Conservation (phyloP, 2,888 invertebrate genomes). For the Hirtodrosophila duncani region DNA sequence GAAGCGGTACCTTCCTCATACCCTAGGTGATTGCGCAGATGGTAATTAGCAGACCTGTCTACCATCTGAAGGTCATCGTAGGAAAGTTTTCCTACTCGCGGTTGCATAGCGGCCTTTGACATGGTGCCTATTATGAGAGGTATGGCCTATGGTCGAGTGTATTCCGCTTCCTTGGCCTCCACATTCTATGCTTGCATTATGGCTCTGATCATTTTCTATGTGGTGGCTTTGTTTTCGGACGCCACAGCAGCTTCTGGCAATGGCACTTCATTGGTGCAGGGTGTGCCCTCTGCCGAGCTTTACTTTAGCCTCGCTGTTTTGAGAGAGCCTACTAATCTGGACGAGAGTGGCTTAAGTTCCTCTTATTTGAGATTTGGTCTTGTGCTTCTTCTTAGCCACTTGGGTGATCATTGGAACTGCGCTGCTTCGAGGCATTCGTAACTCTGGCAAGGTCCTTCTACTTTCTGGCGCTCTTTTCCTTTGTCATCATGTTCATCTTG, state of each 20-base stretch:
- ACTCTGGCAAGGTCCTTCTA: conserved; percentile 84
- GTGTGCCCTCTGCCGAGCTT: conserved; percentile 76
- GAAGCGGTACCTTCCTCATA: conserved; percentile 84
- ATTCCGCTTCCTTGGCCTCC: conserved; percentile 81
- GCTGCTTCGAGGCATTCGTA: conserved; percentile 80
- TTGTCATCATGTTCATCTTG: conserved; percentile 81
- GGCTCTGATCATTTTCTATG: conserved; percentile 83
- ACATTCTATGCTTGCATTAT: conserved; percentile 84
- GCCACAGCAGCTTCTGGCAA: conserved; percentile 56
- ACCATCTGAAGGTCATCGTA: conserved; percentile 85
- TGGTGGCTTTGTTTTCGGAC: conserved; percentile 81
- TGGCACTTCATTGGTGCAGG: conserved; percentile 30
- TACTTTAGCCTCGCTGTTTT: conserved; percentile 80
- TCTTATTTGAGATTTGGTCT: conserved; percentile 80
- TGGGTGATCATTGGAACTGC: conserved; percentile 80
- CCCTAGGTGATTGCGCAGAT: conserved; percentile 83
- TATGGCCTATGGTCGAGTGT: conserved; percentile 81
- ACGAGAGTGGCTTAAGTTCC: conserved; percentile 80
- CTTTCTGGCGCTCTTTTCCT: conserved; percentile 85
- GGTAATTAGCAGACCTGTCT: conserved; percentile 83
- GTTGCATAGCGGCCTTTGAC: conserved; percentile 83
- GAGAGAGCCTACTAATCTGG: conserved; percentile 78
- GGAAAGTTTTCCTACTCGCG: conserved; percentile 86
- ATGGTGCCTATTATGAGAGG: conserved; percentile 85
- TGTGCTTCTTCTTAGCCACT: conserved; percentile 80